Evolutionary conservation across 2,888 invertebrate species (phyloP), one percentile per base, ranked within the genome.

Genomic region (Lissonota sp.): DNA sequence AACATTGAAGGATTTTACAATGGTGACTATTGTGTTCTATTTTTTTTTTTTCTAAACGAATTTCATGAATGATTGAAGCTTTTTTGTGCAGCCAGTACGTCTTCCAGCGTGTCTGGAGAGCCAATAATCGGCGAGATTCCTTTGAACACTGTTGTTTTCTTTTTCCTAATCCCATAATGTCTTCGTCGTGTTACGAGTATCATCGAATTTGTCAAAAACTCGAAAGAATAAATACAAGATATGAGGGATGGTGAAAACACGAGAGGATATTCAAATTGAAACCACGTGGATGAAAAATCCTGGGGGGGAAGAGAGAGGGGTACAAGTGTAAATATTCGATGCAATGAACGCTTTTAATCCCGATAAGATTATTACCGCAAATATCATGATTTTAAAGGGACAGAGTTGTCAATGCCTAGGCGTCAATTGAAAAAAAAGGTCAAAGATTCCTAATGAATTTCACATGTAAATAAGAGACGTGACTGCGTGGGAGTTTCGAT

Each of bases 361-460:
- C 10, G 39, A 42, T 12, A 8, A 14, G 42, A 51, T 42, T 26
- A 26, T 49, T 58, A 62, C 42, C 44, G 57, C 37, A 55, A 42
- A 73, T 7, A 62, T 26, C 67, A 62, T 37, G 63, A 57, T 74
- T 73, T 39, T 39, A 69, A 57, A 70, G 39, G 60, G 57, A 55
- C 74, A 53, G 67, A 71, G 74, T 80, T 83, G 78, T 75, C 67
- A 80, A 39, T 80, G 74, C 83, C 77, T 83, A 78, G 80, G 74
- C 63, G 83, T 80, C 83, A 83, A 83, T 83, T 83, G 74, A 67
- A 62, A 83, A 74, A n/a, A 67, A 78, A 83, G 80, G 78, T 80
- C 74, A 78, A 83, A 77, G 75, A 83, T 83, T 78, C 78, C 76
- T 78, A 82, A 82, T 57, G 64, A 79, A 79, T 82, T 69, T 75